Conservation (phyloP, 2,888 invertebrate species). For the Masnerella sp. region DNA sequence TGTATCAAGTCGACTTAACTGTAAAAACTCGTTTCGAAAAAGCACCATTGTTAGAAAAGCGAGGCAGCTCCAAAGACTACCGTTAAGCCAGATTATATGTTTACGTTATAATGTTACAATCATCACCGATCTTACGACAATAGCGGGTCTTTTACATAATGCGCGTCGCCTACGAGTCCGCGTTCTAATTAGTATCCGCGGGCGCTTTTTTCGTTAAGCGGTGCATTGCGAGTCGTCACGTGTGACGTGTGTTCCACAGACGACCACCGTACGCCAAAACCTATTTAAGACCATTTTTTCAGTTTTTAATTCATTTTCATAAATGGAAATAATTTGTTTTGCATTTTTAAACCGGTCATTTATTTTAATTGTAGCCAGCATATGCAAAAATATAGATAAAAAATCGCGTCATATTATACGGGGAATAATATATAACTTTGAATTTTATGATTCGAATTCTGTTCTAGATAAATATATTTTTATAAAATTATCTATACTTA, state of each 20-base stretch:
- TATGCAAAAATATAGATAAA: no score
- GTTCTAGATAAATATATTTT: no score
- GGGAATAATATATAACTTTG: no score
- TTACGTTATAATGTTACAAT: slow-evolving; percentile 41
- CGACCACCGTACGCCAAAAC: no score
- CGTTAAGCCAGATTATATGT: slow-evolving; percentile 44
- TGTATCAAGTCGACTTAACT: slow-evolving; percentile 18
- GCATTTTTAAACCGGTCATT: no score
- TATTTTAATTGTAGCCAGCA: no score
- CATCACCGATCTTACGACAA: slow-evolving; percentile 50
- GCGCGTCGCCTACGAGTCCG: slow-evolving; percentile 37
- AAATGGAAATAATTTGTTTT: no score
- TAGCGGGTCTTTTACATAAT: slow-evolving; percentile 55
- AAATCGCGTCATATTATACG: no score
- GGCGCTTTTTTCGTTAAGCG: slow-evolving; percentile 33
- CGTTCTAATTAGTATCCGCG: slow-evolving; percentile 44
- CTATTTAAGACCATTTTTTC: no score
- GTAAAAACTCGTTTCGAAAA: slow-evolving; percentile 33
- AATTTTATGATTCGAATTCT: no score
- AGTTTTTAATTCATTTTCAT: no score
- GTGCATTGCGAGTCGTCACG: slow-evolving; percentile 20
- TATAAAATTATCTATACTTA: no score
- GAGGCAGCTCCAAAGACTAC: slow-evolving; percentile 18
- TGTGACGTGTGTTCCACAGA: slow-evolving; percentile 1
- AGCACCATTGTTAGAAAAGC: slow-evolving; percentile 34